Evolutionary conservation across 37 sponge, comb jelly and placozoan genomes (phyloP), one percentile per base, ranked within the genome.

Genomic region (Ephydatia muelleri): DNA sequence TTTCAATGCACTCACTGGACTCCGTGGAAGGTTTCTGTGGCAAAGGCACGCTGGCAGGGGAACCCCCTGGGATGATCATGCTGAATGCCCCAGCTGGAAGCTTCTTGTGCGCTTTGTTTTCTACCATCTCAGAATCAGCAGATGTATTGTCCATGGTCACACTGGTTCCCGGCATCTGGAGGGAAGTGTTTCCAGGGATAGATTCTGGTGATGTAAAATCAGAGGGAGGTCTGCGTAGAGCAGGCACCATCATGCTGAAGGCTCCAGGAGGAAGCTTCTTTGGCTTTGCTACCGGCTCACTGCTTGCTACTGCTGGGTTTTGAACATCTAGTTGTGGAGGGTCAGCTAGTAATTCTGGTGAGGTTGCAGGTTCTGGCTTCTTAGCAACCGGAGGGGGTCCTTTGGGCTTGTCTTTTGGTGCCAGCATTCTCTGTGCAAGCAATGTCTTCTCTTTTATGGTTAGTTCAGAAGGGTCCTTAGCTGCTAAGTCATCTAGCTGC

Each of bases 221-320:
- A 80, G 38, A 8, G 47, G 47, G 28, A 12, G 81, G 68, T 0
- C 69, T 38, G 21, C 49, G 25, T 27, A 84, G 26, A 5, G 70
- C 28, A 3, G 69, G 67, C 30, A 28, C 38, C 70, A 85, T 70
- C 48, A 83, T 75, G 67, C 78, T 85, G 26, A 85, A 40, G 5
- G 85, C 85, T 2, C 89, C 89, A 2, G 89, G 84, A 26, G 89
- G 89, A 25, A 88, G 83, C 75, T 83, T 88, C 66, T 57, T 82
- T 38, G 73, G 36, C 29, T 70, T 43, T 8, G 8, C 47, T 8
- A 43, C 4, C 8, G 47, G 8, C 6, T 43, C 47, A 43, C 6
- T 43, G 47, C 8, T 43, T 11, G 47, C 8, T 11, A 8, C 6
- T 43, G 47, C 8, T n/a, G n/a, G n/a, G n/a, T n/a, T n/a, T n/a